Base-by-base conservation (phyloP, 2,113 vertebrate species). In the Strix aluco region DNA sequence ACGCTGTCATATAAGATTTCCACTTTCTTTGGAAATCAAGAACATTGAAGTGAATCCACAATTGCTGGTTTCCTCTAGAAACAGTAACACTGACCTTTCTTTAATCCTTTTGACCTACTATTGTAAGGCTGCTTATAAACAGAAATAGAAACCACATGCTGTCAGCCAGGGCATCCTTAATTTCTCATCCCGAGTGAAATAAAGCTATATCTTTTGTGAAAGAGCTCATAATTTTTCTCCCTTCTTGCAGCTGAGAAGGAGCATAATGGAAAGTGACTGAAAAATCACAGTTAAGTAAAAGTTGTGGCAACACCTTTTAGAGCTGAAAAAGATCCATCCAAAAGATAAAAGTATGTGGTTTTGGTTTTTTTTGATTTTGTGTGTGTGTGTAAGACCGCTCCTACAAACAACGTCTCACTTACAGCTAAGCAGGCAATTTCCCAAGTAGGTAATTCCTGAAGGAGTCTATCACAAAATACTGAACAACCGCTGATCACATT, bases 61-160 rank as follows among this genome's bases (percentile, higher is more conserved):
- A 83, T 92, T 88, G 29, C 86, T 81, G 38, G 11, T 83, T 96
- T 96, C 75, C 69, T 96, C 75, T 71, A 51, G 95, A 86, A 95
- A 92, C 38, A 83, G 92, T 90, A 88, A 88, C 55, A 32, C 55
- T 93, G 85, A 88, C 90, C 85, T 95, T 83, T 38, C 51, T 96
- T 72, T 94, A 96, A 97, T 96, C 96, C 95, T 88, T 95, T 78
- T 94, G 95, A 96, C 94, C 88, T 90, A 1, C 92, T 78, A 23
- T 96, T 59, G 75, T 90, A 52, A 92, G 92, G 55, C 65, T 94
- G 75, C 88, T 93, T 96, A 81, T 54, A 94, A 90, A 81, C 85
- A 94, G 93, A 92, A 96, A 97, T 92, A 94, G 94, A 92, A 97
- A 86, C 80, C 95, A 92, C 69, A 92, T 86, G 82, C 90, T 90